Base-by-base conservation (phyloP, 2,113 vertebrate species). In the Polypterus senegalus region DNA sequence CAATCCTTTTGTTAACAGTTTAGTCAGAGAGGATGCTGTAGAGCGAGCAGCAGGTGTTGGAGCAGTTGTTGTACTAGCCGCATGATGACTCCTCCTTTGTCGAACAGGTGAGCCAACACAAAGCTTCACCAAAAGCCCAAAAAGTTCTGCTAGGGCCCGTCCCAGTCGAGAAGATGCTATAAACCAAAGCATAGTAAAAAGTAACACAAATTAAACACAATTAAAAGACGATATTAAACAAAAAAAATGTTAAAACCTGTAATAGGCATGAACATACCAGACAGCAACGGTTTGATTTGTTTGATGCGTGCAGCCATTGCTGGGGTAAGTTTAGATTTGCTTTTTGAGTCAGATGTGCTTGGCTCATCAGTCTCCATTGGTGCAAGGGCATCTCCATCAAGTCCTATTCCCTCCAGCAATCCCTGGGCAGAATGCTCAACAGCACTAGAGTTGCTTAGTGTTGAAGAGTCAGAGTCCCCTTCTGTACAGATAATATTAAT, bases 291-390 rank as follows among this genome's bases (percentile, higher is more conserved):
- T 67, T 96, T 96, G 63, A 96, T 96, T 70, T 96, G 92, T 68
- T 96, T 96, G 67, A 96, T 96, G 65, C 91, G 88, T 9, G 92
- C 93, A 55, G 92, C 92, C 92, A 96, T 96, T 45, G 92, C 92
- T 49, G 92, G 92, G 3, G 90, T 94, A 57, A 96, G 90, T 79
- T 96, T 96, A 63, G 92, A 92, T 71, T 94, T 96, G 55, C 86
- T 77, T 66, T 93, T 94, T 4, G 89, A 80, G 67, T 94, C 92
- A 5, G 90, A 74, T 57, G 87, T 61, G 65, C 87, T 83, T 67
- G 91, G 91, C 78, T 96, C 92, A 4, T 96, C 92, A 0, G 92
- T 96, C 75, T 96, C 92, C 92, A 96, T 96, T 48, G 92, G 92
- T 67, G 92, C 91, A 68, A 93, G 70, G 0, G 90, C 78, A 64